Conservation (phyloP, 1,140 invertebrate species). For the Papilio aristodemus region DNA sequence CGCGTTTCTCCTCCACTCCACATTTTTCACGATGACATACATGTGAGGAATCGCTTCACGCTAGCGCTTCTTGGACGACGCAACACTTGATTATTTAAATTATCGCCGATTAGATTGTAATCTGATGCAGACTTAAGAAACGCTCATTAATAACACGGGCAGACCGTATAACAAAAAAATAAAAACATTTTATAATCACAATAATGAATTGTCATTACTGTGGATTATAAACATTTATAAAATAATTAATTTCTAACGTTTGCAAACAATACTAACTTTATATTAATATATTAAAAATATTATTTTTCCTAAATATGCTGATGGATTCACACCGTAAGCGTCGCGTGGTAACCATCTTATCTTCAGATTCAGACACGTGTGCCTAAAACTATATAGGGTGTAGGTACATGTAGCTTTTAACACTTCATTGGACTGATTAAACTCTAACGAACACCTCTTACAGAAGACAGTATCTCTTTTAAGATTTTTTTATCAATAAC, state of each 20-base stretch:
- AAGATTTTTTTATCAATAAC: too few relatives aligned
- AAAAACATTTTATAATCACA: background rate
- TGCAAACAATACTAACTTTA: too few relatives aligned
- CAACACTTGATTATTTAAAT: slow-evolving; percentile 35
- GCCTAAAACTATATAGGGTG: too few relatives aligned
- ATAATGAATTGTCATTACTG: too few relatives aligned
- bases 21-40: slow-evolving; percentile 69
- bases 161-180: slow-evolving; percentile 37
- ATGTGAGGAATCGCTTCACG: slow-evolving; percentile 67
- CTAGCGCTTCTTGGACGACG: slow-evolving; percentile 40
- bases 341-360: too few relatives aligned
- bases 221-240: background rate
- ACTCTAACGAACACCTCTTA: too few relatives aligned
- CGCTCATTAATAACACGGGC: background rate
- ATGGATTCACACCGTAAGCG: too few relatives aligned
- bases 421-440: too few relatives aligned
- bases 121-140: slow-evolving; percentile 28
- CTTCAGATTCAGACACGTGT: too few relatives aligned
- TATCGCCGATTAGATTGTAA: slow-evolving; percentile 26
- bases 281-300: background rate
- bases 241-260: too few relatives aligned
- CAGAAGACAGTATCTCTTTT: too few relatives aligned
- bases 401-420: too few relatives aligned
- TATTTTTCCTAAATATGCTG: background rate
- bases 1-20: slow-evolving; percentile 71